Evolutionary conservation across 2,797 vertebrate genomes (phyloP).

Genomic region (Anabas testudineus): DNA sequence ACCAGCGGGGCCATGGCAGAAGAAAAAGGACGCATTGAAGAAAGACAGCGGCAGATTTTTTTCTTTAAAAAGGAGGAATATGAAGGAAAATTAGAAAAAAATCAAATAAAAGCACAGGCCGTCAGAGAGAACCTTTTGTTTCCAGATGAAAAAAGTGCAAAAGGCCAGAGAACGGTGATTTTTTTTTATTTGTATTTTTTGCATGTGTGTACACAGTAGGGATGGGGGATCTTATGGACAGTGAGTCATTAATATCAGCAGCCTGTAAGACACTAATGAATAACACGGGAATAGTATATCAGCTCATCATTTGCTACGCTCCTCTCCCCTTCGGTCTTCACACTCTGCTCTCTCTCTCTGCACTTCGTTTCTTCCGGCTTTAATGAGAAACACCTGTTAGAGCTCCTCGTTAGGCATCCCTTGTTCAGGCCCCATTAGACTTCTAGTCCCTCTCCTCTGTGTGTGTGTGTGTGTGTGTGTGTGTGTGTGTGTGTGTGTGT

Average conservation of each 20-base stretch:
- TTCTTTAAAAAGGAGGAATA: not conserved
- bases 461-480: not conserved
- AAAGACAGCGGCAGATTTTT: not conserved
- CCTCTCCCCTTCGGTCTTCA: slow-evolving; percentile 35
- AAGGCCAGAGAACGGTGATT: slow-evolving; percentile 29
- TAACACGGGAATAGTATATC: slow-evolving; percentile 74
- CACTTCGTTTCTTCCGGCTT: slow-evolving; percentile 51
- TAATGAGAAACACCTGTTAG: slow-evolving; percentile 83
- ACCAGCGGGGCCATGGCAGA: not conserved
- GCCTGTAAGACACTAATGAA: slow-evolving; percentile 78
- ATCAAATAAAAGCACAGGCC: slow-evolving; percentile 8
- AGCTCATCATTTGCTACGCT: slow-evolving; percentile 55
- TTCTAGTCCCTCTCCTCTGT: slow-evolving; percentile 33
- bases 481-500: slow-evolving; percentile 3
- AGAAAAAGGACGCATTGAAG: not conserved
- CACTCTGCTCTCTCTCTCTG: slow-evolving; percentile 30
- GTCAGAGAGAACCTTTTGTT: slow-evolving; percentile 33
- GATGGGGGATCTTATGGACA: slow-evolving; percentile 49
- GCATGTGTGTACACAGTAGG: not conserved
- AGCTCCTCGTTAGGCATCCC: slow-evolving; percentile 67
- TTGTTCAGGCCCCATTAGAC: slow-evolving; percentile 69
- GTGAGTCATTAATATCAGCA: slow-evolving; percentile 75
- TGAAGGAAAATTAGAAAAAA: not conserved
- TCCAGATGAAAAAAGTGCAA: slow-evolving; percentile 21
- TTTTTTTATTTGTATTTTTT: slow-evolving; percentile 33